phyloP scores from a whole-genome alignment of 1,140 invertebrate genomes.

The Dendrolimus kikuchii region DNA sequence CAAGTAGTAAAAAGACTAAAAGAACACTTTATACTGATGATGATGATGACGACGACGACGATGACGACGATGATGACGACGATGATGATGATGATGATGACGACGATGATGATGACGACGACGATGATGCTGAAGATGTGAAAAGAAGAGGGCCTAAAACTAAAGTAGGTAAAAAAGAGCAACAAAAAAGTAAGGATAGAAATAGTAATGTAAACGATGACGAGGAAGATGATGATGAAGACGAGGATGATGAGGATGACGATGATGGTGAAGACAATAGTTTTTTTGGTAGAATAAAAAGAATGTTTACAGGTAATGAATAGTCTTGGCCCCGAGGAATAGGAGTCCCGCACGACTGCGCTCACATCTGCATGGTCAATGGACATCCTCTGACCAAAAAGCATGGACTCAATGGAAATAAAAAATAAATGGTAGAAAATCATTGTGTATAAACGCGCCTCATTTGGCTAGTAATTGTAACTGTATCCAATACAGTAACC shows the following conservation, averaged over 20 bases:
- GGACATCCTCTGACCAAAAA: slow-evolving; percentile 3
- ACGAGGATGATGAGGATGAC: slow-evolving; percentile 46
- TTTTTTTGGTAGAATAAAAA: slow-evolving; percentile 66
- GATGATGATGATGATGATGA: slow-evolving; percentile 61
- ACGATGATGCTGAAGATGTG: slow-evolving; percentile 35
- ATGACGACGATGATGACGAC: slow-evolving; percentile 66
- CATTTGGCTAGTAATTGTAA: no score
- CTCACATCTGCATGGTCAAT: slow-evolving; percentile 69
- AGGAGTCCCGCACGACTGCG: slow-evolving; percentile 43
- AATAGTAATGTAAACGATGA: slow-evolving; percentile 25
- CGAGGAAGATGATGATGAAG: slow-evolving; percentile 55
- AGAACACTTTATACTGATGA: slow-evolving; percentile 54
- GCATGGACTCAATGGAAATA: no score
- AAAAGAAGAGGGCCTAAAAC: no score
- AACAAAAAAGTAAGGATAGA: not conserved
- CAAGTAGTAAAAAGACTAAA: slow-evolving; percentile 64
- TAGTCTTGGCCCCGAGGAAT: slow-evolving; percentile 52
- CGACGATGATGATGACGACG: slow-evolving; percentile 49
- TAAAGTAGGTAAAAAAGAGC: no score
- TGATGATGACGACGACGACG: slow-evolving; percentile 67
- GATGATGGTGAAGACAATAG: slow-evolving; percentile 71
- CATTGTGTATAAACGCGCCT: no score
- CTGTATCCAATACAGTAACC: no score
- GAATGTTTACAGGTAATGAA: slow-evolving; percentile 69
- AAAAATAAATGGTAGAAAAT: no score